Percentiles rank a stretch among this genome's conserved stretches.
phyloP scores from a whole-genome alignment of 2,113 vertebrate genomes.

The Hyaena hyaena region DNA sequence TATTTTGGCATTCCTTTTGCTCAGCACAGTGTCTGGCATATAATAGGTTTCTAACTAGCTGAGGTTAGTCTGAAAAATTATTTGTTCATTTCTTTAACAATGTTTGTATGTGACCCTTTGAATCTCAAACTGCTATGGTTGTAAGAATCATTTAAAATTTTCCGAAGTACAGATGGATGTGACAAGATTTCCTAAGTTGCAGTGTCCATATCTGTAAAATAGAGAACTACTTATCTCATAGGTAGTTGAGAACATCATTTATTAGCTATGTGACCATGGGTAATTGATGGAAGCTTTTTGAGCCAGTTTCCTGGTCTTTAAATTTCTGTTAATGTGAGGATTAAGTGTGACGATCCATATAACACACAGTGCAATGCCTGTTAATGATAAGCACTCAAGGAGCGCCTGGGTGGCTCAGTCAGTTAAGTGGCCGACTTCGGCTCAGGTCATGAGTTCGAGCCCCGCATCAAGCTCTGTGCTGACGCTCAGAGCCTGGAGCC shows the following conservation, averaged over 20 bases:
- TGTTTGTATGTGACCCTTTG: neutral
- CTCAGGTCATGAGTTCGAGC: too few relatives aligned
- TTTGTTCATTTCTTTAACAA: neutral
- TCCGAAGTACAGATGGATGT: neutral
- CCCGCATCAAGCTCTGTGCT: too few relatives aligned
- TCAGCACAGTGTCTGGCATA: neutral
- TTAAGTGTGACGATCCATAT: neutral
- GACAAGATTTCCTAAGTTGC: neutral
- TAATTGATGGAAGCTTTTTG: neutral
- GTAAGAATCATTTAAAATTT: conserved; percentile 22
- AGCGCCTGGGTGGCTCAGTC: too few relatives aligned
- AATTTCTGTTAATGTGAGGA: conserved; percentile 18
- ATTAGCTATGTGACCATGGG: neutral
- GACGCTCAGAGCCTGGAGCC: too few relatives aligned
- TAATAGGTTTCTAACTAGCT: neutral
- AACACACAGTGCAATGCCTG: neutral
- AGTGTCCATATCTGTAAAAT: neutral
- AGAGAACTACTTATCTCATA: neutral
- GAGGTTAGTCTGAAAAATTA: conserved; percentile 3
- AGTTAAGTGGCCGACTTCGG: too few relatives aligned
- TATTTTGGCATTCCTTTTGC: conserved; percentile 3
- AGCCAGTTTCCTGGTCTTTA: neutral
- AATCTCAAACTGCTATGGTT: neutral
- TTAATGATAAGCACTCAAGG: too few relatives aligned
- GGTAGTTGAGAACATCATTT: neutral